Conservation (phyloP, 2,113 vertebrate genomes). For the Dicaeum eximium region DNA sequence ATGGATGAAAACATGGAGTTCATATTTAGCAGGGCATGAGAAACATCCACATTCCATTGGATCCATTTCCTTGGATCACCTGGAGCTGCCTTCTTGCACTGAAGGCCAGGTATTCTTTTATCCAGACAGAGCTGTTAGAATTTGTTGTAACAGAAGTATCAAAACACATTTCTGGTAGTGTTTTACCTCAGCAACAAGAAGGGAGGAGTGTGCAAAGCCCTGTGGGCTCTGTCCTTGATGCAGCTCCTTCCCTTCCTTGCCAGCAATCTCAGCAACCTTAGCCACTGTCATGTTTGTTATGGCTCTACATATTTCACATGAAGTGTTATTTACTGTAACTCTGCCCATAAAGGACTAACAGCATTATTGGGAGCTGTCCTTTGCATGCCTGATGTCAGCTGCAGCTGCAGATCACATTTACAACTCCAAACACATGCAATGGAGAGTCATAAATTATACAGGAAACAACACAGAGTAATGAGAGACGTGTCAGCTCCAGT, state of each 20-base stretch:
- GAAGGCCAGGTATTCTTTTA: background rate
- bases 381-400: background rate
- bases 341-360: background rate
- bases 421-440: background rate
- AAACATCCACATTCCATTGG: background rate
- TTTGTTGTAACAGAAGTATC: background rate
- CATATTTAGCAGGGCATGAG: background rate
- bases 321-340: background rate
- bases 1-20: background rate
- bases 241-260: background rate
- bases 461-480: background rate
- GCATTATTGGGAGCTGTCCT: background rate
- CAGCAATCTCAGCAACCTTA: background rate
- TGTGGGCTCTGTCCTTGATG: background rate
- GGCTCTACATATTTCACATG: background rate
- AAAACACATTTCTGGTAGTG: background rate
- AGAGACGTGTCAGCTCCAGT: background rate
- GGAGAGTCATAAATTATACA: constrained; percentile 14
- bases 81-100: background rate
- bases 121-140: background rate
- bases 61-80: background rate
- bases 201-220: background rate
- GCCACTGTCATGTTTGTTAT: background rate
- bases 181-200: background rate
- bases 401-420: constrained; percentile 7